Conservation (phyloP, 1,140 invertebrate species). For the Copidosoma floridanum region DNA sequence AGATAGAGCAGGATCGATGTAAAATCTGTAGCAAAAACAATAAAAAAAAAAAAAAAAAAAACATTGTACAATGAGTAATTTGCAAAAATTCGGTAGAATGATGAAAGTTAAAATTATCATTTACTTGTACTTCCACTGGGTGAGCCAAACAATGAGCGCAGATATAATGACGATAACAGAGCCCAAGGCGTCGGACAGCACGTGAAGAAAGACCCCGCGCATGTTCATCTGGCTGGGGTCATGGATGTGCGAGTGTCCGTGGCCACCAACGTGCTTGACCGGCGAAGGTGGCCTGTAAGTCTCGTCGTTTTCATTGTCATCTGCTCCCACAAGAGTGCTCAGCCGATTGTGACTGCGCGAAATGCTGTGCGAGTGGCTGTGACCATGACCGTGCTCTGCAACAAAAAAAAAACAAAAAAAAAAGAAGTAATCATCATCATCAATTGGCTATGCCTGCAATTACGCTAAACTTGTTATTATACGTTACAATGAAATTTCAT, state of each 20-base stretch:
- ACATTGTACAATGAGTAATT: background rate
- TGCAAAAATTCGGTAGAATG: background rate
- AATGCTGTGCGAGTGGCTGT: conserved; percentile 72
- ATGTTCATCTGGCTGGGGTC: conserved; percentile 91
- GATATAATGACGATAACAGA: conserved; percentile 97
- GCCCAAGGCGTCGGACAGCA: conserved; percentile 92
- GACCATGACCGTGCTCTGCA: conserved; percentile 73
- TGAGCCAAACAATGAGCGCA: conserved; percentile 85
- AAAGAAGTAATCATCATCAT: conserved; percentile 12
- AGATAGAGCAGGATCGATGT: conserved; percentile 93
- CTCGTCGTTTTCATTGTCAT: conserved; percentile 81
- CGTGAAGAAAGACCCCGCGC: conserved; percentile 95
- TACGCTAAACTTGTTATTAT: background rate
- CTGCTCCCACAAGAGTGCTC: conserved; percentile 66
- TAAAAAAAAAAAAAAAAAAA: background rate
- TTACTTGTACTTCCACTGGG: conserved; percentile 74
- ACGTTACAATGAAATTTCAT: background rate
- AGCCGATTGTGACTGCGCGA: conserved; percentile 63
- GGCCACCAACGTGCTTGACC: background rate
- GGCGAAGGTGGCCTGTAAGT: conserved; percentile 60
- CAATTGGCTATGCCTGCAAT: no score
- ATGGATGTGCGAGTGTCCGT: background rate
- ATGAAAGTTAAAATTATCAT: background rate
- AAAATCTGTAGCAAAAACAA: conserved; percentile 58
- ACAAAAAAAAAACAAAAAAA: conserved; percentile 31